Conservation (phyloP, 2,888 invertebrate species). For the Glyphotaelius pellucidus region DNA sequence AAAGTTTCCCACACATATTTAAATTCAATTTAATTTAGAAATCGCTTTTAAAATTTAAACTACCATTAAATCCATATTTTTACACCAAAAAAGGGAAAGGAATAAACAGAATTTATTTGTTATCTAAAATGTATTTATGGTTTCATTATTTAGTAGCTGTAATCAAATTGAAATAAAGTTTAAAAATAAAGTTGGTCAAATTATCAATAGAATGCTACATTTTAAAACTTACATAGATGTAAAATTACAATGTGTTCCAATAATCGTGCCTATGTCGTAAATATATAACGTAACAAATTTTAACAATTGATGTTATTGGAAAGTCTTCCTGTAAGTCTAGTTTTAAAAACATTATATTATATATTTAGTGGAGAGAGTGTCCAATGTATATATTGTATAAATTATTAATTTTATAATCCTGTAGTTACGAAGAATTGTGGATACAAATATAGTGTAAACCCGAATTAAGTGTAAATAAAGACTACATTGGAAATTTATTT, state of each 20-base stretch:
- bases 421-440: slow-evolving; percentile 52
- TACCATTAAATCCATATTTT: not conserved
- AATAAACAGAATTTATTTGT: not conserved
- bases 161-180: not conserved
- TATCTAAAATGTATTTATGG: not conserved
- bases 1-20: not conserved
- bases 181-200: too few species aligned
- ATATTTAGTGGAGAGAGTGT: slow-evolving; percentile 45
- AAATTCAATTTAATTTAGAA: not conserved
- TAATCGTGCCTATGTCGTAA: slow-evolving; percentile 49
- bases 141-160: not conserved
- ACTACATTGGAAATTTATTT: slow-evolving; percentile 52
- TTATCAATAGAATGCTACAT: not conserved
- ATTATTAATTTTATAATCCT: slow-evolving; percentile 61
- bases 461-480: slow-evolving; percentile 62
- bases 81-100: not conserved
- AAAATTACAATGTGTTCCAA: slow-evolving; percentile 48
- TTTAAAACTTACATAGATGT: not conserved
- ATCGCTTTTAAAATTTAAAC: not conserved
- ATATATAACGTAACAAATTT: slow-evolving; percentile 19
- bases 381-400: slow-evolving; percentile 61
- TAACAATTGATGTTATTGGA: slow-evolving; percentile 49
- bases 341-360: slow-evolving; percentile 53
- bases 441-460: slow-evolving; percentile 49
- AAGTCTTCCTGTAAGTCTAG: slow-evolving; percentile 59